Evolutionary conservation across 2,797 vertebrate genomes (phyloP), one percentile per base, ranked within the genome.

Genomic region (Artibeus jamaicensis): DNA sequence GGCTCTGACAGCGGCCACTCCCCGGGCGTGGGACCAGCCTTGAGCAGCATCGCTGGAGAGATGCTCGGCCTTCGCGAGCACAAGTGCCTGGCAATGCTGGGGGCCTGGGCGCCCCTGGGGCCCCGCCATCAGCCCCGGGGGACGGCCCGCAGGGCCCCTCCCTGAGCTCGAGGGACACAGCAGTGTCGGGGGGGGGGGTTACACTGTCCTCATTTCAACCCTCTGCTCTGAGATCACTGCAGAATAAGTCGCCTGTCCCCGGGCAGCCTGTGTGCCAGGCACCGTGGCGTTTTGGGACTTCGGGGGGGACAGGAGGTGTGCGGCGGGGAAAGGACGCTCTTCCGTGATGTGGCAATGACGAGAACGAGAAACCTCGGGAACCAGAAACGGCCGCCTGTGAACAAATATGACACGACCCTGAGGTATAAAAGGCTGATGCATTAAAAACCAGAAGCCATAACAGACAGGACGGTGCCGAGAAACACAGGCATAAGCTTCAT

Each of bases 1-100:
- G 98, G 98, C 98, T 99, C 98, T 98, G 99, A 99, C 99, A 98
- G 98, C 81, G 95, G 97, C 98, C 98, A 98, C 98, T 99, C 99
- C 2, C 48, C 59, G 5, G 98, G 97, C 93, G 95, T 98, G 98
- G 98, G 98, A 98, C 98, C 98, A 98, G 97, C 97, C 82, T 97
- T 95, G 97, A 98, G 97, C 96, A 97, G 94, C 16, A 34, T 4
- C 16, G 0, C 48, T 0, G 16, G 32, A 21, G 21, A 3, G 50
- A 24, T 4, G 24, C 0, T 7, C 0, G 11, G 42, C 57, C 11
- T 29, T 29, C 4, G 1, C 16, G 32, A 14, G 24, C 16, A 1
- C 10, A 3, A 1, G 21, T 10, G 48, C 2, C 55, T 7, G 2
- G 12, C 4, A 5, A 19, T 12, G 65, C 26, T 10, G 94, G 97